Conservation (phyloP, 35 echinoderm and acorn worm species). For the Heliocidaris erythrogramma region DNA sequence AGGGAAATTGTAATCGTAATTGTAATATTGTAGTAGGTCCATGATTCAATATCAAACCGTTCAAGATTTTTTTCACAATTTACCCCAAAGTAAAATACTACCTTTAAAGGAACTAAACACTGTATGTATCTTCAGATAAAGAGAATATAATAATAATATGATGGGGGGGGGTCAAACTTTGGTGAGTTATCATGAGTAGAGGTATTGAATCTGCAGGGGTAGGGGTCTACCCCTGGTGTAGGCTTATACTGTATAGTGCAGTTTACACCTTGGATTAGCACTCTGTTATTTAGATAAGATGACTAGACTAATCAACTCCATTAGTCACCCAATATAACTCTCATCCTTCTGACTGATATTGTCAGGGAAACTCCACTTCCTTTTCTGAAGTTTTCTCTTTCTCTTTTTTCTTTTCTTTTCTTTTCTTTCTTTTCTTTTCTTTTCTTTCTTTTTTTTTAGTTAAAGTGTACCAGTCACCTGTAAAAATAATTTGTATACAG, state of each 20-base stretch:
- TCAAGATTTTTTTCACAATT: no score
- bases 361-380: not conserved
- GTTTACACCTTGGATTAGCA: not conserved
- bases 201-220: not conserved
- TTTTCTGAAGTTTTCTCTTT: not conserved
- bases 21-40: no score
- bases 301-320: not conserved
- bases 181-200: not conserved
- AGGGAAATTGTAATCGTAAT: no score
- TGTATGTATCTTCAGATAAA: no score
- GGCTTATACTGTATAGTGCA: not conserved
- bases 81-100: no score
- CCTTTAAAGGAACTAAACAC: no score
- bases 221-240: not conserved
- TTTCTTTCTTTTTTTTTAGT: no score
- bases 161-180: not conserved
- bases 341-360: not conserved
- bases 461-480: no score
- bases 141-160: not conserved
- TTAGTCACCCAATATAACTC: slow-evolving; percentile 31
- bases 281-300: not conserved
- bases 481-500: no score
- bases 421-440: no score
- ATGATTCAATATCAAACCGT: no score
- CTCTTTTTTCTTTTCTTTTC: no score